Base-by-base conservation (phyloP, 1,140 invertebrate species). In the Mylabris phalerata region DNA sequence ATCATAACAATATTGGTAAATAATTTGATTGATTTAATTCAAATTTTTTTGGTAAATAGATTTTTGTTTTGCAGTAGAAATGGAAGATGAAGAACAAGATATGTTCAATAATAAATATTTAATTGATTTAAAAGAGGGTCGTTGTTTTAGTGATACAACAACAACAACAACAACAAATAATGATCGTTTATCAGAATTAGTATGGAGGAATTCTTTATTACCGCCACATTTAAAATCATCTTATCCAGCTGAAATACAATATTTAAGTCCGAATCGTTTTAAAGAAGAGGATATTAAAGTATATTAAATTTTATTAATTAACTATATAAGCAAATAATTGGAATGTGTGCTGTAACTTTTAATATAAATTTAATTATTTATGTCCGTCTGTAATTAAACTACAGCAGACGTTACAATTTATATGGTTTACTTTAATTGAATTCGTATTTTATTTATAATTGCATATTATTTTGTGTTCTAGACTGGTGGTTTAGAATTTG, bases 141-240 rank as follows among this genome's bases (percentile, higher is more conserved):
- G 66, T 50, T 72, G 63, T 47, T 40, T 71, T 46, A 45, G 63
- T 9, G 74, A 77, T 44, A 67, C 65, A 41, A 63, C 58, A 27
- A 60, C 42, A 40, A 7, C 13, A 13, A 13, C 39, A 40, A 19
- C 19, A 19, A 19, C 19, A 19, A 19, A 19, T 19, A 19, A 19
- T 49, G 70, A 73, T 19, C 71, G 88, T 52, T 63, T 90, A 9
- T 82, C 82, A 4, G 88, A 92, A 70, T 76, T 95, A 11, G 83
- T 87, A 67, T 82, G 85, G 68, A 78, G 93, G 26, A 96, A 96
- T 75, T 92, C 92, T 0, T 75, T 95, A 48, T 88, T 88, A 60
- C 88, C 85, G 13, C 90, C 92, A 4, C 93, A 96, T 73, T 75
- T 95, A 49, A 92, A 89, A 75, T 91, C 89, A 60, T 87, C 90